Percentiles rank a stretch among this genome's conserved stretches.
phyloP scores from a whole-genome alignment of 1,140 invertebrate species.

The Cataglyphis hispanica region DNA sequence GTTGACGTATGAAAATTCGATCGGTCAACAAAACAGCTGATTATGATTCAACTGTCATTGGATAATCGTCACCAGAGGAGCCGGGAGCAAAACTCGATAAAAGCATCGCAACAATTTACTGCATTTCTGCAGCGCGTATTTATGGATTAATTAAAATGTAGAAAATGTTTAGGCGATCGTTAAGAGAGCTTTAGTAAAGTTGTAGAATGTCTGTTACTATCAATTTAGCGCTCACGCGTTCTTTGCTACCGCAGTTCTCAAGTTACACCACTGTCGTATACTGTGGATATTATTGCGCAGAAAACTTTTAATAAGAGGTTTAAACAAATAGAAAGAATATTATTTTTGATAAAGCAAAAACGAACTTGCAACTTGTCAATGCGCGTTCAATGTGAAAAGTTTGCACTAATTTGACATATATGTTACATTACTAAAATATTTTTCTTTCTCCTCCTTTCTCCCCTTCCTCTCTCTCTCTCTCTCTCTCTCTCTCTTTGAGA shows the following conservation, averaged over 20 bases:
- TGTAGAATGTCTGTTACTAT: constrained; percentile 48
- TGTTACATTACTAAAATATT: not conserved
- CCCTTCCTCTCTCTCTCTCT: not conserved
- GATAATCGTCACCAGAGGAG: not conserved
- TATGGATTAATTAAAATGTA: constrained; percentile 55
- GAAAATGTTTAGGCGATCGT: constrained; percentile 38
- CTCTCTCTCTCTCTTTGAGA: not conserved
- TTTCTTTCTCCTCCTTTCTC: not conserved
- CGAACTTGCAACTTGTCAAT: not conserved
- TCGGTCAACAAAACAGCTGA: not conserved
- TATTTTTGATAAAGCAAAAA: not conserved
- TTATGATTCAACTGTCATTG: not conserved
- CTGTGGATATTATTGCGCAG: not conserved
- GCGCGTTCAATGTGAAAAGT: not conserved
- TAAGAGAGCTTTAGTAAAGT: constrained; percentile 40
- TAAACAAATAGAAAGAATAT: constrained; percentile 30
- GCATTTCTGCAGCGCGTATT: constrained; percentile 32
- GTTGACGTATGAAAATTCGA: constrained; percentile 18
- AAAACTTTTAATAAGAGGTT: constrained; percentile 38
- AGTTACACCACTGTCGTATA: constrained; percentile 47
- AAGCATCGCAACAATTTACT: not conserved
- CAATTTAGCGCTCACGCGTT: constrained; percentile 41
- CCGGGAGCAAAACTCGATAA: constrained; percentile 17
- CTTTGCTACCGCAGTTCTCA: constrained; percentile 29
- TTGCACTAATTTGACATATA: not conserved